These are phyloP conservation scores for Bradypodion ventrale DNA, from an alignment of 2,797 vertebrate species.

Conservation along the genomic window DNA sequence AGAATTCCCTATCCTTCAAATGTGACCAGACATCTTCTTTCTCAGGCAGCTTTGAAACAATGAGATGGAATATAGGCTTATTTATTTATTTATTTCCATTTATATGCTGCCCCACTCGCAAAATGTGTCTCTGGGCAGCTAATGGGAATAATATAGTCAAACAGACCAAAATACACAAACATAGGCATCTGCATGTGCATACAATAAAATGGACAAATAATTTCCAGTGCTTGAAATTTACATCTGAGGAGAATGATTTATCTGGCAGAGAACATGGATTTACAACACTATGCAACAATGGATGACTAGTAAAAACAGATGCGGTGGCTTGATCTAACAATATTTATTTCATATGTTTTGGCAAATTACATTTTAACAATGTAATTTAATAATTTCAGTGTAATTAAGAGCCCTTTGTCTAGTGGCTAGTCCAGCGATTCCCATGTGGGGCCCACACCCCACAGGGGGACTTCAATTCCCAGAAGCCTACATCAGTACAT, in stretches of 20 bases:
- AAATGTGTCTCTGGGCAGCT: too few relatives aligned
- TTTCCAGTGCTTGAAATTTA: slow-evolving; percentile 37
- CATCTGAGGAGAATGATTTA: slow-evolving; percentile 29
- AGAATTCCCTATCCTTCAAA: background rate
- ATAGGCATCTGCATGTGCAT: background rate
- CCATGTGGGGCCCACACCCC: too few relatives aligned
- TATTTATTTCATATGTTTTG: slow-evolving; percentile 35
- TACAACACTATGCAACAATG: slow-evolving; percentile 25
- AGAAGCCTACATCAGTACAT: too few relatives aligned
- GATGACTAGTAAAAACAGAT: slow-evolving; percentile 33
- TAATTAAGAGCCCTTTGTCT: slow-evolving; percentile 31
- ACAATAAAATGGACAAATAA: slow-evolving; percentile 23
- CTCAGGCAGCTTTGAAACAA: too few relatives aligned
- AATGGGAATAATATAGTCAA: too few relatives aligned
- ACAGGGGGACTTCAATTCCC: too few relatives aligned
- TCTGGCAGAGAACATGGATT: slow-evolving; percentile 15
- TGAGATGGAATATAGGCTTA: background rate
- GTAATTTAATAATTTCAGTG: slow-evolving; percentile 37
- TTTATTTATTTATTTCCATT: too few relatives aligned
- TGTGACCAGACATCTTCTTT: background rate
- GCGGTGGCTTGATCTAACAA: slow-evolving; percentile 23
- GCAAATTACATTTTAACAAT: slow-evolving; percentile 40
- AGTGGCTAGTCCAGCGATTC: too few relatives aligned
- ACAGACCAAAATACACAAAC: background rate
- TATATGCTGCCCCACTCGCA: too few relatives aligned